Base-by-base conservation (phyloP, 2,113 vertebrate genomes). In the Tachuris rubrigastra region DNA sequence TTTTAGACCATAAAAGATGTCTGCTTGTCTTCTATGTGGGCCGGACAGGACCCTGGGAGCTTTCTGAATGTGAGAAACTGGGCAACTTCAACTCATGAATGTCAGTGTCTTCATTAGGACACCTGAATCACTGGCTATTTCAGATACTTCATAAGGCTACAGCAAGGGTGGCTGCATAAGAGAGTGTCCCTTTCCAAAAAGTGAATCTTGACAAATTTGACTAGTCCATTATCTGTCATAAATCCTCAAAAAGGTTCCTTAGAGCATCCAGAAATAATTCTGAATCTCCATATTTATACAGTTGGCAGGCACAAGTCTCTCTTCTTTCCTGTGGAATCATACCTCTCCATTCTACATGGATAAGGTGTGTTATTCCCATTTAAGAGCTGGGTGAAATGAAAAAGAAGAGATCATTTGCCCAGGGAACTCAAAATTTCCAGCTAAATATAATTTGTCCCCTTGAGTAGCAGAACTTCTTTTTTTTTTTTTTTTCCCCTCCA, bases 361-460 rank as follows among this genome's bases (percentile, higher is more conserved):
- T 71, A 84, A 74, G 47, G 27, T 37, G 37, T 68, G 37, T 84
- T 81, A 68, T 71, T 93, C 31, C 37, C n/a, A 87, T 92, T 92
- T 84, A 89, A 81, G 77, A 90, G 19, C 39, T 87, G 35, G 16
- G 33, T 63, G 47, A 90, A 94, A 91, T 59, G 58, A 93, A 42
- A 89, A 87, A 76, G 62, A 62, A 74, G 31, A 84, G 31, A 82
- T 49, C 27, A 59, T 71, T 90, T 86, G 33, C 72, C 72, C 23
- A 69, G 60, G 56, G 82, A 94, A 71, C 53, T 20, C 10, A 78
- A 31, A 88, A 59, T 81, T 86, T 91, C 59, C 56, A 94, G 20
- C 27, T 92, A 92, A 91, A 91, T 24, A 33, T 76, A 79, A 76
- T 93, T 79, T 91, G 58, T 82, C 53, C 74, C 87, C 56, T 77